Evolutionary conservation across 2,797 vertebrate species (phyloP), one percentile per base, ranked within the genome.

Genomic region (Micrastur ruficollis): DNA sequence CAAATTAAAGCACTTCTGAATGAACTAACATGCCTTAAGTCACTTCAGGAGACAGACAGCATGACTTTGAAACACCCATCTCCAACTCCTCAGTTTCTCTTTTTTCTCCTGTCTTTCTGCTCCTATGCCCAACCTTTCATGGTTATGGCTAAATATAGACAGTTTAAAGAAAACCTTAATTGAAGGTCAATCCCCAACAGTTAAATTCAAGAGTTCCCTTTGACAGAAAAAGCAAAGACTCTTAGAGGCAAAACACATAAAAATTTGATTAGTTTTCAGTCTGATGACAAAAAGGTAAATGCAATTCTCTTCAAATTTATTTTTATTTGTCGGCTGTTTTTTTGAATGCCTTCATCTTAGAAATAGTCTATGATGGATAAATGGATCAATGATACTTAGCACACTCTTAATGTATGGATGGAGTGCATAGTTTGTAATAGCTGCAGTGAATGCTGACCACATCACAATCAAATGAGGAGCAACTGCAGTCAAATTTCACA

Each of bases 131-230:
- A 86, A 23, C 3, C 14, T 26, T 92, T 95, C 42, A 76, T 87
- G 93, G 90, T 89, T 79, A 70, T 8, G 8, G 34, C 31, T 91
- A 96, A 95, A 95, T 85, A 72, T 3, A 86, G 38, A 67, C 16
- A 61, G 11, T 85, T 74, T 83, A 81, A 94, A 94, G 66, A 79
- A 92, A 96, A 75, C 14, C 14, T 55, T 96, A 95, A 94, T 53
- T 87, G 83, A 95, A 93, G 86, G 62, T 84, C 72, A 95, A 87
- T 86, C 49, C 42, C 38, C 52, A 92, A 71, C 25, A 92, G 75
- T 83, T 81, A 74, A 83, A 96, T 91, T 89, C 1, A 6, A 93
- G 52, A 66, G 6, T 74, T 80, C 8, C 8, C 34, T 96, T 96
- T 91, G 61, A 87, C 8, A 91, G 11, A 71, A 90, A 88, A 96